Evolutionary conservation across 2,113 vertebrate species (phyloP).

Genomic region (Sorex fumeus): DNA sequence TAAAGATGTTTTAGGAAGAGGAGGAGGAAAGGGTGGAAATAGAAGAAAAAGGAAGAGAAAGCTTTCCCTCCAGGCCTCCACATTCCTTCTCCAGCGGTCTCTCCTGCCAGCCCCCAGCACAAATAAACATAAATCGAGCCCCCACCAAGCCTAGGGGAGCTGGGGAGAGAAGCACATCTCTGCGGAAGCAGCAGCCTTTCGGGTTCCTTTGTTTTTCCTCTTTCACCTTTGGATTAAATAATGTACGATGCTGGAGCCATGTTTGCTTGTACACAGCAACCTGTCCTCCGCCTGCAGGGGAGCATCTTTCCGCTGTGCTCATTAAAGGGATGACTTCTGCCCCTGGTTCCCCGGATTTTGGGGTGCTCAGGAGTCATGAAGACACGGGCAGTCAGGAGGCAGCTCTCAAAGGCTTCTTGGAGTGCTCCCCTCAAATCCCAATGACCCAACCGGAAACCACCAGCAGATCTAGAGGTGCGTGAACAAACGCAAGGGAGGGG

Average conservation of each 20-base stretch:
- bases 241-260: constrained; percentile 76
- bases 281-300: constrained; percentile 69
- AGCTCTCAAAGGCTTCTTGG: constrained; percentile 61
- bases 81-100: constrained; percentile 1
- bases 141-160: constrained; percentile 46
- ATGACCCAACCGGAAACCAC: constrained; percentile 52
- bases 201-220: constrained; percentile 78
- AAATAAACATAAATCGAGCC: constrained; percentile 73
- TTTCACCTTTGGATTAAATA: constrained; percentile 84
- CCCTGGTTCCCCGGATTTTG: constrained; percentile 51
- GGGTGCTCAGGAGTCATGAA: constrained; percentile 22
- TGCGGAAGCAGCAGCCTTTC: constrained; percentile 50
- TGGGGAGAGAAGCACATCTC: constrained; percentile 8
- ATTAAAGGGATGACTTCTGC: constrained; percentile 66
- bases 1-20: neutral
- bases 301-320: constrained; percentile 55
- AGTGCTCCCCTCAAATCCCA: constrained; percentile 30
- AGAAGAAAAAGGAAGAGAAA: constrained; percentile 20
- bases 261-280: constrained; percentile 63
- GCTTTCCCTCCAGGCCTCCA: neutral
- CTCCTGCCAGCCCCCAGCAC: neutral
- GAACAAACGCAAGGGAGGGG: neutral
- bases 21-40: neutral
- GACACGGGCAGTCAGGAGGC: constrained; percentile 49
- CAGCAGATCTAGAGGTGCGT: constrained; percentile 57